Evolutionary conservation across 2,113 vertebrate species (phyloP).

Genomic region (Archilochus colubris): DNA sequence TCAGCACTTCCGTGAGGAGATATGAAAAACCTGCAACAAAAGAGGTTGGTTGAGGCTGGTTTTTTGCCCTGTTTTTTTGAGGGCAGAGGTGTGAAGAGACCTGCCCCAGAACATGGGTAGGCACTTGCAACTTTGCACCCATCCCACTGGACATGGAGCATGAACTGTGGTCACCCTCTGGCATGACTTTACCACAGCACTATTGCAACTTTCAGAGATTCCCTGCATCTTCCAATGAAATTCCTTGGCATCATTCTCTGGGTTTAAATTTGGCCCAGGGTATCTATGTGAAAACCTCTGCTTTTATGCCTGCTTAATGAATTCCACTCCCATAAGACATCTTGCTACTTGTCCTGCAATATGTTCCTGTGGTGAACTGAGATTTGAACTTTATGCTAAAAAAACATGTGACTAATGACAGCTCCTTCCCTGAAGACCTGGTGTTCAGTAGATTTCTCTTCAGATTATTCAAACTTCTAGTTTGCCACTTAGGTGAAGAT

Average conservation of each 20-base stretch:
- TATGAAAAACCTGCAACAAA: background rate
- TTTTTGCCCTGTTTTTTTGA: too few relatives aligned
- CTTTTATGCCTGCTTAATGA: background rate
- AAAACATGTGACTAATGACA: background rate
- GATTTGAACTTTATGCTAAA: background rate
- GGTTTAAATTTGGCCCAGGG: background rate
- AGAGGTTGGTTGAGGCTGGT: background rate
- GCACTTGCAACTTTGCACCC: background rate
- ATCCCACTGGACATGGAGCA: accelerated
- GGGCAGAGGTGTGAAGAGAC: accelerated
- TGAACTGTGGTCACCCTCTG: background rate
- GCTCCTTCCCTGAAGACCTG: background rate
- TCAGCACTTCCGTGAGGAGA: background rate
- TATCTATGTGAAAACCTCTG: background rate
- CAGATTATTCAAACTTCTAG: background rate
- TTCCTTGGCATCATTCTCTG: background rate
- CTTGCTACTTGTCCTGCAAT: background rate
- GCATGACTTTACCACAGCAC: accelerated
- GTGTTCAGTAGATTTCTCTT: background rate
- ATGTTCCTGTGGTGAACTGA: background rate
- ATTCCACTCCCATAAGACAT: accelerated
- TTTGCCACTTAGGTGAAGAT: background rate
- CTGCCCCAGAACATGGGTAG: background rate
- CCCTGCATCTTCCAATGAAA: background rate
- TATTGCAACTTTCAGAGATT: background rate